These are phyloP conservation scores for Pegoplata infirma DNA, from an alignment of 2,888 invertebrate species.

Conservation along the genomic window DNA sequence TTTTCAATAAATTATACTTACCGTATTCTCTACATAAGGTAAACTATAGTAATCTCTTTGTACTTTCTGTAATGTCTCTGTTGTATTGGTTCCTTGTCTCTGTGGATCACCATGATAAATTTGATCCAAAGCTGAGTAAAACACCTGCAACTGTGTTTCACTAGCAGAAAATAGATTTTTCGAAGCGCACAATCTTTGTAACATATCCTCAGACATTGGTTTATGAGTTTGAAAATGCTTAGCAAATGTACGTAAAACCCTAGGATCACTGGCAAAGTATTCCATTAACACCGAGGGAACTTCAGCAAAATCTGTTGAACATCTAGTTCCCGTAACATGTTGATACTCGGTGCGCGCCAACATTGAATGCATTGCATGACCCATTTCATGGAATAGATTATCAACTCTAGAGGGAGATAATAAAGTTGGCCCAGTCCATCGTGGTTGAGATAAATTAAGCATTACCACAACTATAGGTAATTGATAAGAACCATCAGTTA, in stretches of 20 bases:
- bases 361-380: slow-evolving; percentile 99
- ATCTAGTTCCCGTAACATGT: slow-evolving; percentile 98
- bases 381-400: slow-evolving; percentile 99
- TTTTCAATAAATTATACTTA: slow-evolving; percentile 74
- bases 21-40: slow-evolving; percentile 92
- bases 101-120: slow-evolving; percentile 84
- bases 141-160: slow-evolving; percentile 92
- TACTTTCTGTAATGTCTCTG: slow-evolving; percentile 85
- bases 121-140: slow-evolving; percentile 95
- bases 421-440: slow-evolving; percentile 87
- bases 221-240: slow-evolving; percentile 94
- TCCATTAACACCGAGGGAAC: slow-evolving; percentile 99
- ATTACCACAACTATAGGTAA: slow-evolving; percentile 95
- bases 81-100: slow-evolving; percentile 79
- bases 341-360: slow-evolving; percentile 96
- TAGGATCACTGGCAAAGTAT: slow-evolving; percentile 94
- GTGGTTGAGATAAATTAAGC: slow-evolving; percentile 89
- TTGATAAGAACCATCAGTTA: slow-evolving; percentile 90
- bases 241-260: slow-evolving; percentile 91
- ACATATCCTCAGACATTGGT: slow-evolving; percentile 87
- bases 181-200: slow-evolving; percentile 89
- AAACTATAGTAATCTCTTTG: slow-evolving; percentile 92
- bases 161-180: slow-evolving; percentile 93
- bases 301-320: slow-evolving; percentile 98
- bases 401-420: slow-evolving; percentile 92